Evolutionary conservation across 2,888 invertebrate species (phyloP).

Genomic region (Hydropsyche betteni): DNA sequence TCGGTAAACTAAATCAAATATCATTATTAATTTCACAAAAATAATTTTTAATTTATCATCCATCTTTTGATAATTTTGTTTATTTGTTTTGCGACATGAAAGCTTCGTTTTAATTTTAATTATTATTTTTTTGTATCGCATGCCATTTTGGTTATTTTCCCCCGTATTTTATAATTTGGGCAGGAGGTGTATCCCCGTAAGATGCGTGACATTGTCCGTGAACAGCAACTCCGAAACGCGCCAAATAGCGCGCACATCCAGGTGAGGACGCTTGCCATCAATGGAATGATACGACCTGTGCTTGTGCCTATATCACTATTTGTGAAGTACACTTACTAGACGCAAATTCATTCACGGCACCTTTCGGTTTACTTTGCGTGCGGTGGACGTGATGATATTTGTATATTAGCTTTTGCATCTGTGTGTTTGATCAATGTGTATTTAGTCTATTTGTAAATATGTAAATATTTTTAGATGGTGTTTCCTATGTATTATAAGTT

Average conservation of each 20-base stretch:
- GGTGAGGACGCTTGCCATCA: conserved; percentile 59
- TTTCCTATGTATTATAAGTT: neutral
- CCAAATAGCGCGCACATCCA: conserved; percentile 67
- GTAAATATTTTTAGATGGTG: conserved; percentile 1
- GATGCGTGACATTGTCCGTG: conserved; percentile 82
- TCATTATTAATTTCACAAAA: neutral
- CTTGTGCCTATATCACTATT: no score
- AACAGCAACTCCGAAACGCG: conserved; percentile 71
- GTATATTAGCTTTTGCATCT: conserved; percentile 14
- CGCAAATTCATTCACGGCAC: no score
- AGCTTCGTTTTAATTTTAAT: neutral
- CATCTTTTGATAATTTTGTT: neutral
- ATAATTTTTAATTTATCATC: neutral
- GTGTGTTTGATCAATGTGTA: conserved; percentile 4
- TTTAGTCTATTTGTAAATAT: neutral
- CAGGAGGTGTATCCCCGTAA: conserved; percentile 84
- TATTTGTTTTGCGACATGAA: no score
- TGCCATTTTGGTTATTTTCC: conserved; percentile 65
- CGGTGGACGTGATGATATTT: no score
- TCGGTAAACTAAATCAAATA: neutral
- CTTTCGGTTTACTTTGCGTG: no score
- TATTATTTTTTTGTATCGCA: conserved; percentile 54
- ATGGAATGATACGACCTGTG: neutral
- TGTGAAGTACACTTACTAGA: no score
- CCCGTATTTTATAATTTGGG: conserved; percentile 68